Percentiles rank a stretch among this genome's conserved stretches.
Evolutionary conservation across 2,797 vertebrate species (phyloP).

Genomic region (Protosalanx chinensis): DNA sequence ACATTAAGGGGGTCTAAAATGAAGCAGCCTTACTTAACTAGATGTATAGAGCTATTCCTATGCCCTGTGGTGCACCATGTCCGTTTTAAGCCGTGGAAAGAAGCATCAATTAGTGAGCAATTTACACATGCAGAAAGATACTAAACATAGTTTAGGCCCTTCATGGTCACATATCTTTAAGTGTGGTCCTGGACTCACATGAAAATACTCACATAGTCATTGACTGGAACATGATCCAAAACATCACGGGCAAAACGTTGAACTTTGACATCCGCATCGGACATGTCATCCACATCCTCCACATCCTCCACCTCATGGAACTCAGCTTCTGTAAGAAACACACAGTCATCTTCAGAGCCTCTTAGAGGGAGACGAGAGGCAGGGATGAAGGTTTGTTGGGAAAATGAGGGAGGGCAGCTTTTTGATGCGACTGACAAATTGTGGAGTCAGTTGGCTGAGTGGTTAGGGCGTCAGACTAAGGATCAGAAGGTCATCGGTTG

Average conservation of each 20-base stretch:
- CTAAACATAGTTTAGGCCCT: conserved; percentile 53
- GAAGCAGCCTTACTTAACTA: conserved; percentile 79
- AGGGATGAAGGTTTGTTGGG: too few species aligned
- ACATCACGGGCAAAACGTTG: conserved; percentile 82
- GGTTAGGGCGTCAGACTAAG: too few species aligned
- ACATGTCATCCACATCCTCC: conserved; percentile 66
- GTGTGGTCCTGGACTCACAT: conserved; percentile 15
- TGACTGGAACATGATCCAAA: conserved; percentile 79
- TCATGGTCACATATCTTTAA: conserved; percentile 37
- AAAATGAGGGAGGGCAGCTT: too few species aligned
- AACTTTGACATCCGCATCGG: conserved; percentile 61
- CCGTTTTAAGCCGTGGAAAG: conserved; percentile 64
- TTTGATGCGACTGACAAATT: too few species aligned
- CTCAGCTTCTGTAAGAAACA: conserved; percentile 69
- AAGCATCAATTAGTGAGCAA: conserved; percentile 74
- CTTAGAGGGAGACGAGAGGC: too few species aligned
- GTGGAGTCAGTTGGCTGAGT: too few species aligned
- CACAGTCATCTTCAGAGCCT: conserved; percentile 4
- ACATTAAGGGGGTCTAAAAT: conserved; percentile 79
- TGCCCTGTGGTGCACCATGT: conserved; percentile 75
- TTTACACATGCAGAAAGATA: conserved; percentile 72
- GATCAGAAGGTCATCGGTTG: too few species aligned
- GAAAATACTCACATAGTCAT: conserved; percentile 86
- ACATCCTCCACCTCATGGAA: conserved; percentile 71
- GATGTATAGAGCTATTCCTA: conserved; percentile 79